Base-by-base conservation (phyloP, 2,797 vertebrate genomes). In the Manis crassicaudata region DNA sequence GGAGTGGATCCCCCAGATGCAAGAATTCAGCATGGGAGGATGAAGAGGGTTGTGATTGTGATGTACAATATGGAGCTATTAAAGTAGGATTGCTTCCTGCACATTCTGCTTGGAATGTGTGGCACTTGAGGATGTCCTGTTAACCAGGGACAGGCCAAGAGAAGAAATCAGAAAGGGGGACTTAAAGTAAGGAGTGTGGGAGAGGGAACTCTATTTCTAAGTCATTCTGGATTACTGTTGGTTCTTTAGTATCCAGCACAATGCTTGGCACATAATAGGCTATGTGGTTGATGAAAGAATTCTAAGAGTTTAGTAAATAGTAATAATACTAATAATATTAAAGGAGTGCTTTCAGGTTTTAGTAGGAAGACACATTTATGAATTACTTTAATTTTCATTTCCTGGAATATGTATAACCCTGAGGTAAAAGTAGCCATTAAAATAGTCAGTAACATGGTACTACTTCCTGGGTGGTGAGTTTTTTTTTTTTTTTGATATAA, bases 351-450 rank as follows among this genome's bases (percentile, higher is more conserved):
- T 83, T 88, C 20, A 77, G 8, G 46, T 83, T 96, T 96, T 91
- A 83, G 5, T 40, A 82, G 62, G 75, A 52, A 93, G 54, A 90
- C 35, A 52, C 32, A 54, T 77, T 85, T 89, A 43, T 84, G 12
- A 35, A 91, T 91, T 76, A 82, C 70, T 76, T 87, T 70, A 60
- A 13, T 76, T 87, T 94, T 91, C 27, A 37, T 93, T 88, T 92
- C 70, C 70, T 96, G 68, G 35, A 92, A 68, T 52, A 32, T 62
- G 21, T 92, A 46, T 70, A 43, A 13, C 37, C 16, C 32, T 54
- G 1, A 18, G 5, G 10, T 86, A 80, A 37, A 79, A 40, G 73
- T 82, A 63, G 12, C 43, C 62, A 77, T 63, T 63, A 70, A 85
- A 85, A 27, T 81, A 90, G 90, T 87, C 46, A 11, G 46, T 82